phyloP scores from a whole-genome alignment of 2,888 invertebrate species.

The Noctua janthe region DNA sequence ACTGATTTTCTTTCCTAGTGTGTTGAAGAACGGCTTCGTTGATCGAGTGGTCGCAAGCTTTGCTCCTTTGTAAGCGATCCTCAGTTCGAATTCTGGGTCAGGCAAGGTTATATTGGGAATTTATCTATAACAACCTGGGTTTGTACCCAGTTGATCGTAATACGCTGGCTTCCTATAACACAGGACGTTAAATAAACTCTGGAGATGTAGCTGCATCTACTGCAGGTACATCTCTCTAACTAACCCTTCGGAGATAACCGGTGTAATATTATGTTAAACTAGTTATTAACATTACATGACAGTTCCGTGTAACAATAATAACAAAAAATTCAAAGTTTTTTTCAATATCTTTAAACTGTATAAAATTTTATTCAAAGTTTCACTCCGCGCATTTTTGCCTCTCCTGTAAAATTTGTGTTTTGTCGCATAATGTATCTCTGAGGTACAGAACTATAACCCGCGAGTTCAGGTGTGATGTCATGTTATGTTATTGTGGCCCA shows the following conservation, averaged over 20 bases:
- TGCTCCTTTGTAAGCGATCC: neutral
- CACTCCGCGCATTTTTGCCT: too few relatives aligned
- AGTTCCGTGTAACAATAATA: too few relatives aligned
- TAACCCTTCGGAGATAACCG: neutral
- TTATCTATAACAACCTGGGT: neutral
- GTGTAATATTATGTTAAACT: neutral
- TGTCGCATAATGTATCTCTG: too few relatives aligned
- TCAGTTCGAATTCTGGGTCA: neutral
- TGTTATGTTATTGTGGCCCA: neutral
- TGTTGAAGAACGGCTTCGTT: neutral
- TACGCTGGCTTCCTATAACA: neutral
- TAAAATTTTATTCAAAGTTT: too few relatives aligned
- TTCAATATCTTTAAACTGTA: too few relatives aligned
- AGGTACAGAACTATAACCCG: neutral
- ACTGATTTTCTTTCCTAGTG: constrained; percentile 14
- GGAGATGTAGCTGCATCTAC: too few relatives aligned
- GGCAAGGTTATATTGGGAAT: neutral
- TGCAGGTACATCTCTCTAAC: neutral
- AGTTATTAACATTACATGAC: neutral
- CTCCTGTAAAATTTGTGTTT: too few relatives aligned
- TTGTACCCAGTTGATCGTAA: neutral
- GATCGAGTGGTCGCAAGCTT: neutral
- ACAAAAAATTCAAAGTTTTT: too few relatives aligned
- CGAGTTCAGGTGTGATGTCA: neutral
- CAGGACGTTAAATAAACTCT: neutral